Evolutionary conservation across 1,140 invertebrate species (phyloP).

Genomic region (Acromyrmex heyeri): DNA sequence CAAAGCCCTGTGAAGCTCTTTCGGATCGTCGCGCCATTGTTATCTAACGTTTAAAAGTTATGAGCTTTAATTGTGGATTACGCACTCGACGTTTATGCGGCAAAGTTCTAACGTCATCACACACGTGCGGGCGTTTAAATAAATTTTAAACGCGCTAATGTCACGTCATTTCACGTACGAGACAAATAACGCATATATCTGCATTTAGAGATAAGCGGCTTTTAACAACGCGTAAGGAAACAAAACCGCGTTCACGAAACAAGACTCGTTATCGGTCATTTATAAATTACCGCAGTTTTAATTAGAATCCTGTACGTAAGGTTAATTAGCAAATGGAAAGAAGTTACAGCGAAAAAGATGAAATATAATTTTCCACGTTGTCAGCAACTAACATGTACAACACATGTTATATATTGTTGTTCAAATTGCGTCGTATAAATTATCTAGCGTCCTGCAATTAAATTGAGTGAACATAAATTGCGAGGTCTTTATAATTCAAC

Average conservation of each 20-base stretch:
- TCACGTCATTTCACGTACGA: constrained; percentile 25
- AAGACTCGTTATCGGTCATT: constrained; percentile 36
- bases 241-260: constrained; percentile 5
- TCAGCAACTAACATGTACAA: not conserved
- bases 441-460: not conserved
- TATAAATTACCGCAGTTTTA: constrained; percentile 39
- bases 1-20: constrained; percentile 38
- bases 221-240: constrained; percentile 11
- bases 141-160: constrained; percentile 49
- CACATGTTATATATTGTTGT: not conserved
- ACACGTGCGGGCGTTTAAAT: constrained; percentile 36
- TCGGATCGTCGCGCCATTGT: constrained; percentile 52
- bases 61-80: constrained; percentile 61
- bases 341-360: not conserved
- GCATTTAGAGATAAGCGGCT: constrained; percentile 43
- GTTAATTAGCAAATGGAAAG: constrained; percentile 32
- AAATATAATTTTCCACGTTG: constrained; percentile 12
- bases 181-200: constrained; percentile 32
- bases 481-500: not conserved
- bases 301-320: constrained; percentile 3
- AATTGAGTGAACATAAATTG: not conserved
- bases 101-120: constrained; percentile 26
- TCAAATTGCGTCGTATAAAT: constrained; percentile 26
- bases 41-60: constrained; percentile 64
- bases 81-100: constrained; percentile 44